phyloP scores from a whole-genome alignment of 1,140 invertebrate species.

The Zaprionus inermis region DNA sequence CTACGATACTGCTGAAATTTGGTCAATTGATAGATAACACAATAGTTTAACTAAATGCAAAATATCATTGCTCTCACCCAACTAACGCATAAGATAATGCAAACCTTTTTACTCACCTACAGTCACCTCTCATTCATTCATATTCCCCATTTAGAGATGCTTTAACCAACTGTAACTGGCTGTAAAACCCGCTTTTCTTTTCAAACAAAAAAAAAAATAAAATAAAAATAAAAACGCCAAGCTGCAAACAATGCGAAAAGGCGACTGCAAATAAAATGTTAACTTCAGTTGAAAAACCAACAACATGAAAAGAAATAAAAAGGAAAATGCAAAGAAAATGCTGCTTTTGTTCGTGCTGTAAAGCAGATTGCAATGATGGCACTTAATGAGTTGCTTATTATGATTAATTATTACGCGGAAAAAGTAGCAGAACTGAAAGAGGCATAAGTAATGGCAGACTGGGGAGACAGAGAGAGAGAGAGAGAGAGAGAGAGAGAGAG shows the following conservation, averaged over 20 bases:
- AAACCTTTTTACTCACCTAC: not conserved
- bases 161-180: not conserved
- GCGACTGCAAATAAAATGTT: constrained; percentile 47
- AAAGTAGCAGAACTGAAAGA: not conserved
- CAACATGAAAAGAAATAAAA: not conserved
- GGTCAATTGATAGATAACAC: not conserved
- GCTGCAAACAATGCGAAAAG: constrained; percentile 36
- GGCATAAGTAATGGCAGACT: not conserved
- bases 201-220: not conserved
- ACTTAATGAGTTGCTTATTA: constrained; percentile 13
- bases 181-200: not conserved
- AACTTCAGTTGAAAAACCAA: constrained; percentile 23
- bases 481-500: not conserved
- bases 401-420: constrained; percentile 8
- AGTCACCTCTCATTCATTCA: not conserved
- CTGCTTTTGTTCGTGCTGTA: not conserved
- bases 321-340: constrained; percentile 4
- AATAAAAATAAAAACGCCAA: not conserved
- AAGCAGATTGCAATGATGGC: constrained; percentile 6
- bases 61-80: not conserved
- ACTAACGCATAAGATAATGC: not conserved
- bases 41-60: not conserved
- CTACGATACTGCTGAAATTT: not conserved
- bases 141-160: too few relatives aligned
- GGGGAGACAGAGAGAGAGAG: not conserved